Conservation (phyloP, 2,888 invertebrate genomes). For the Drosophila infuscata region DNA sequence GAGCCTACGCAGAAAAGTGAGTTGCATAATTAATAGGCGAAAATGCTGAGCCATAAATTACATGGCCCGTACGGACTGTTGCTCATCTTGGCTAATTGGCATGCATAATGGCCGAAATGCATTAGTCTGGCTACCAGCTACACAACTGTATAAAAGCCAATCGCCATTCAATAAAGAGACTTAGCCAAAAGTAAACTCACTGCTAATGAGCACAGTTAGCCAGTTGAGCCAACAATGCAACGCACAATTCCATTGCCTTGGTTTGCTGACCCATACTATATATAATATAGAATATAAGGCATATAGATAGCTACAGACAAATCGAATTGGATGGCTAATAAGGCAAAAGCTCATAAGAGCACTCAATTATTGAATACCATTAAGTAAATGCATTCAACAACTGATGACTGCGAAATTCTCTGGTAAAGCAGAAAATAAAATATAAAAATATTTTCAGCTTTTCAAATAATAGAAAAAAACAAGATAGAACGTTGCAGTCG, state of each 20-base stretch:
- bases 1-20: conserved; percentile 10
- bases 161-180: conserved; percentile 42
- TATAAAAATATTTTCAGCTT: too few relatives aligned
- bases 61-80: conserved; percentile 15
- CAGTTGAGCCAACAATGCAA: conserved; percentile 47
- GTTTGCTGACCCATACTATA: conserved; percentile 24
- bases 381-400: conserved; percentile 8
- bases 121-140: conserved; percentile 37
- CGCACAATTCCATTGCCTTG: conserved; percentile 51
- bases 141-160: conserved; percentile 15
- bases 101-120: conserved; percentile 55
- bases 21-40: conserved; percentile 62
- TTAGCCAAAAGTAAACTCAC: conserved; percentile 20
- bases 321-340: conserved; percentile 7
- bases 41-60: conserved; percentile 59
- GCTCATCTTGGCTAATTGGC: conserved; percentile 62
- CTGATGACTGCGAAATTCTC: background rate
- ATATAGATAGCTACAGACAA: background rate
- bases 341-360: conserved; percentile 34
- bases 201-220: conserved; percentile 36
- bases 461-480: background rate
- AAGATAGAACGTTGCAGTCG: too few relatives aligned
- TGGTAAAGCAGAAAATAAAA: background rate
- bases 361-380: conserved; percentile 37
- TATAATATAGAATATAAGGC: background rate